Percentiles rank a stretch among this genome's conserved stretches.
Conservation (phyloP, 2,888 invertebrate genomes). For the Pristionchus arcanus region DNA sequence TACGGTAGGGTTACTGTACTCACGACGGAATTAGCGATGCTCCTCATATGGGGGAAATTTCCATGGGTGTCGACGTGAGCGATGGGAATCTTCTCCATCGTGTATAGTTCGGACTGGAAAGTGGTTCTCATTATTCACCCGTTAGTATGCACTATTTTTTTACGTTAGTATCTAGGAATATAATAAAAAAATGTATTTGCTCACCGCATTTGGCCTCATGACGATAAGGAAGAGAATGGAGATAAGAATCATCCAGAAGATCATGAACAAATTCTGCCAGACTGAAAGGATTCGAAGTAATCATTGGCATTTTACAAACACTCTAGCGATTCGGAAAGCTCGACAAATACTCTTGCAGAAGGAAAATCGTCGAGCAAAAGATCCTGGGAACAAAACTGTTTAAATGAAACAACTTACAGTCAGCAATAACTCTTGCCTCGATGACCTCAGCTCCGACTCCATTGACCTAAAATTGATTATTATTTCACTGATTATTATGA, state of each 20-base stretch:
- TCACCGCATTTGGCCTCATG: constrained; percentile 24
- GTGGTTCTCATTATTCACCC: background rate
- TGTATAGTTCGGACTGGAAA: constrained; percentile 37
- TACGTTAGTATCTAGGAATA: too few species aligned
- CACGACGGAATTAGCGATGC: constrained; percentile 34
- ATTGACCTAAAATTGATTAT: constrained; percentile 8
- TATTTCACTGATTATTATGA: background rate
- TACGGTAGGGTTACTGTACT: background rate
- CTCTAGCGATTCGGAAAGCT: too few species aligned
- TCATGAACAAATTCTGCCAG: constrained; percentile 40
- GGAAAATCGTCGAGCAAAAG: too few species aligned
- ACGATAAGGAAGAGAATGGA: constrained; percentile 38
- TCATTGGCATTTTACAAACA: too few species aligned
- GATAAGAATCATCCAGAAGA: constrained; percentile 39
- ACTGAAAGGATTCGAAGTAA: background rate
- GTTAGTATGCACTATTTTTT: too few species aligned
- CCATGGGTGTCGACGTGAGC: constrained; percentile 53
- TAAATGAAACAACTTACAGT: background rate
- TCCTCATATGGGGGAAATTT: constrained; percentile 39
- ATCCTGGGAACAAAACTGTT: too few species aligned
- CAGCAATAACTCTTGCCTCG: constrained; percentile 49
- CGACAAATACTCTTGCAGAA: too few species aligned
- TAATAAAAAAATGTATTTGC: background rate
- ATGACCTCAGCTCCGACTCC: constrained; percentile 12
- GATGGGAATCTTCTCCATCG: constrained; percentile 52